Evolutionary conservation across 2,113 vertebrate species (phyloP).

Genomic region (Periophthalmus modestus): DNA sequence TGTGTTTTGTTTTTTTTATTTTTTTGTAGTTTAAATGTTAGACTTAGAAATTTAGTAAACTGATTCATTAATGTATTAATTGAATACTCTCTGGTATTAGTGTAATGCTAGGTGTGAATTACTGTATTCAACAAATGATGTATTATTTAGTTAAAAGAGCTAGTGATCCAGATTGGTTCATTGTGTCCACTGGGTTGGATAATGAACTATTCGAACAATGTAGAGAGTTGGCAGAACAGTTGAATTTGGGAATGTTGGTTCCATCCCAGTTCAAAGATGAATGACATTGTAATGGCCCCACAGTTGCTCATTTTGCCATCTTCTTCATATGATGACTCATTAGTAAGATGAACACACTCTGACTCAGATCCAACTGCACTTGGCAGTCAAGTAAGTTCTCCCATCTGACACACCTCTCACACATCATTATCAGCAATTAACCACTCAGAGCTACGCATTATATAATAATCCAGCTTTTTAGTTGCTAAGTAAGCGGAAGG

Average conservation of each 20-base stretch:
- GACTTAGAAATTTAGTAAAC: no score
- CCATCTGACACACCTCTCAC: slow-evolving; percentile 73
- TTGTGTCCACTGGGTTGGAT: slow-evolving; percentile 55
- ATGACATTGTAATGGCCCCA: slow-evolving; percentile 68
- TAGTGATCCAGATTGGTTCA: slow-evolving; percentile 38
- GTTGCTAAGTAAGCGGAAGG: slow-evolving; percentile 39
- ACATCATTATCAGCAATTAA: slow-evolving; percentile 80
- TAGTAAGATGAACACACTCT: slow-evolving; percentile 75
- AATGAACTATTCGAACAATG: slow-evolving; percentile 68
- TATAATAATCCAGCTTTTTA: slow-evolving; percentile 71
- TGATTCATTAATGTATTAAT: not conserved
- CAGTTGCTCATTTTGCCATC: slow-evolving; percentile 65
- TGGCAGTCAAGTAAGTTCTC: slow-evolving; percentile 66
- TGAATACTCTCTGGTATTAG: not conserved
- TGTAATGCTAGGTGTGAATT: not conserved
- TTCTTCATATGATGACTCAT: slow-evolving; percentile 76
- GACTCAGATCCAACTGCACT: slow-evolving; percentile 71
- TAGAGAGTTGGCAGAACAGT: slow-evolving; percentile 67
- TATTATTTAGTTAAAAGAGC: slow-evolving; percentile 35
- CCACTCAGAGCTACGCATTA: slow-evolving; percentile 71
- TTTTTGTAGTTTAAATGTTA: no score
- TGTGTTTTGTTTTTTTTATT: no score
- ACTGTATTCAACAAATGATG: slow-evolving; percentile 7
- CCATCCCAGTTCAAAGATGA: slow-evolving; percentile 55
- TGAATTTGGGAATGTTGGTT: slow-evolving; percentile 63